Conservation (phyloP, 2,888 invertebrate genomes). For the Perizoma flavofasciatum region DNA sequence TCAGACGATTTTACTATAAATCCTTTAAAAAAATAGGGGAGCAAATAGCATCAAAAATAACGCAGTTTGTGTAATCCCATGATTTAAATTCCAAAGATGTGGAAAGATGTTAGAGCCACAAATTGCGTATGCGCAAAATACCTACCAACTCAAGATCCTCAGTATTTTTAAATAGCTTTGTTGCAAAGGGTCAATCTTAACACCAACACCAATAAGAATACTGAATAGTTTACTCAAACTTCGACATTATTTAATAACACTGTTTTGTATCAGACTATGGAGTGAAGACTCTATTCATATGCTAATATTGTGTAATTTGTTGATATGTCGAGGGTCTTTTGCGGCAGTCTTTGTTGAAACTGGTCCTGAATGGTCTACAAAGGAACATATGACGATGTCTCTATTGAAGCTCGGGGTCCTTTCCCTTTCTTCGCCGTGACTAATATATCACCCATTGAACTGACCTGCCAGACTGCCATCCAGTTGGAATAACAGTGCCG, state of each 20-base stretch:
- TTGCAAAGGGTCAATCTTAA: slow-evolving; percentile 15
- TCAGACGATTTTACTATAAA: too few relatives aligned
- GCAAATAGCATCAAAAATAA: slow-evolving; percentile 16
- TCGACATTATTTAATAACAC: slow-evolving; percentile 67
- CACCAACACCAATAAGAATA: slow-evolving; percentile 42
- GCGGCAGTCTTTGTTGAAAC: slow-evolving; percentile 77
- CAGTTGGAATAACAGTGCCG: slow-evolving; percentile 71
- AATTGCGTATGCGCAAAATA: slow-evolving; percentile 6
- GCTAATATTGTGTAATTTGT: slow-evolving; percentile 82
- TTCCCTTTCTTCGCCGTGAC: slow-evolving; percentile 57
- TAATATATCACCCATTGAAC: slow-evolving; percentile 67
- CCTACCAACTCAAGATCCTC: slow-evolving; percentile 1
- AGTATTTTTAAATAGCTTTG: slow-evolving; percentile 1
- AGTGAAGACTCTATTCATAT: slow-evolving; percentile 68
- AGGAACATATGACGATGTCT: slow-evolving; percentile 75
- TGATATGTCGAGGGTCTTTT: slow-evolving; percentile 81
- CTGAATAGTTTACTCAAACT: slow-evolving; percentile 55
- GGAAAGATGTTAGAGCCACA: slow-evolving; percentile 4
- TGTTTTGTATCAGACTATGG: slow-evolving; percentile 64
- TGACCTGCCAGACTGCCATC: slow-evolving; percentile 50
- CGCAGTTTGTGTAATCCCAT: slow-evolving; percentile 8
- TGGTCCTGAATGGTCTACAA: slow-evolving; percentile 66
- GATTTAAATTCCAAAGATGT: slow-evolving; percentile 7
- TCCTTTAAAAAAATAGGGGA: slow-evolving; percentile 29
- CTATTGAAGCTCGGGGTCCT: slow-evolving; percentile 66